Evolutionary conservation across 1,140 invertebrate genomes (phyloP).

Genomic region (Megathymus violae): DNA sequence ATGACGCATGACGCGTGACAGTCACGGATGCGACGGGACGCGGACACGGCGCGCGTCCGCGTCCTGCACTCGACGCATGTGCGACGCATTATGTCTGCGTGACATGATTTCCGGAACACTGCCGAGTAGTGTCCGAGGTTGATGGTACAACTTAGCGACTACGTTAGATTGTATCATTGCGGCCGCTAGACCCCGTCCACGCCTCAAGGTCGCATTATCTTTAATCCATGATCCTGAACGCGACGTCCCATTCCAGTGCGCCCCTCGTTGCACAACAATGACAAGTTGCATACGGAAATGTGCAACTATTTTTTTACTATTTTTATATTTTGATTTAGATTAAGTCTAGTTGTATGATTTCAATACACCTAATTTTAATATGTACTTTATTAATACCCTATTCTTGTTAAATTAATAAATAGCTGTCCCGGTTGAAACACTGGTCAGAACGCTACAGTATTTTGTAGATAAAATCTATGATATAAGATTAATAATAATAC

Average conservation of each 20-base stretch:
- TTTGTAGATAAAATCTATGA: constrained; percentile 83
- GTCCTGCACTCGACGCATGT: constrained; percentile 13
- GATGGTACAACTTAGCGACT: constrained; percentile 22
- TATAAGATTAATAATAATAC: constrained; percentile 80
- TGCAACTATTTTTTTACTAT: constrained; percentile 83
- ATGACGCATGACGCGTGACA: constrained; percentile 23
- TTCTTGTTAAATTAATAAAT: constrained; percentile 71
- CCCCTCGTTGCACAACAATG: constrained; percentile 64
- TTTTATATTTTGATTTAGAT: constrained; percentile 83
- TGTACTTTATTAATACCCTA: constrained; percentile 76
- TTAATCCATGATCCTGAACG: too few relatives aligned
- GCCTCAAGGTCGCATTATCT: not conserved
- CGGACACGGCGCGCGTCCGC: not conserved
- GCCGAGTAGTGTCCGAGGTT: constrained; percentile 10
- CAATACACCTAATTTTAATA: constrained; percentile 62
- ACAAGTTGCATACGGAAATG: constrained; percentile 76
- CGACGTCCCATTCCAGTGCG: too few relatives aligned
- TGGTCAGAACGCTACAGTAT: constrained; percentile 76
- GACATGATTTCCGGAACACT: constrained; percentile 13
- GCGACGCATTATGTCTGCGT: constrained; percentile 16
- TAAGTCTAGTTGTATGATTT: constrained; percentile 82
- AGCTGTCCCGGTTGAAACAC: constrained; percentile 73
- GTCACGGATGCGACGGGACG: constrained; percentile 10
- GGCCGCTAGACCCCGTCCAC: not conserved
- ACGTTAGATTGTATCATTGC: constrained; percentile 24